Conservation (phyloP, 1,140 invertebrate genomes). For the Microplitis demolitor region DNA sequence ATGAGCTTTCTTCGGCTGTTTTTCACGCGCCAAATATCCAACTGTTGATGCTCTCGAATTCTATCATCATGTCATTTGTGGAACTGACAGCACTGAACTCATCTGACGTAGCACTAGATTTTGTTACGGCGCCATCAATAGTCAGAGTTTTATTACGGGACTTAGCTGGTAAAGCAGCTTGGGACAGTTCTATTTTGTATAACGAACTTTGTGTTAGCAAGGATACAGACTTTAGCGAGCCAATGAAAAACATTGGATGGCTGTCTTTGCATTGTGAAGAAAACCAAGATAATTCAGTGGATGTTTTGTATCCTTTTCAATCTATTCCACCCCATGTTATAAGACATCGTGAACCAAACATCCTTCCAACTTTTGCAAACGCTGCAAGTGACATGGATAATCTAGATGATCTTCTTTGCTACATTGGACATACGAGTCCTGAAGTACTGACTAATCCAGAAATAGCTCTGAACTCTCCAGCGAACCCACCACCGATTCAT, state of each 20-base stretch:
- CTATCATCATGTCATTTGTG: constrained; percentile 87
- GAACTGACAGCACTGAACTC: constrained; percentile 86
- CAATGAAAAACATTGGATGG: constrained; percentile 23
- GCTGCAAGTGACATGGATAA: constrained; percentile 89
- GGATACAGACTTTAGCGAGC: constrained; percentile 34
- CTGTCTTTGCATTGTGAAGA: constrained; percentile 41
- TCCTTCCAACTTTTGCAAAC: constrained; percentile 81
- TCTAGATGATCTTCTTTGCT: constrained; percentile 87
- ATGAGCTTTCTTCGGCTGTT: constrained; percentile 78
- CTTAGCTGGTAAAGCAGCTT: constrained; percentile 94
- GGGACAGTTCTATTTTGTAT: constrained; percentile 92
- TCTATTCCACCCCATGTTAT: constrained; percentile 68
- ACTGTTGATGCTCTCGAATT: constrained; percentile 84
- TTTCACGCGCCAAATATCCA: constrained; percentile 88
- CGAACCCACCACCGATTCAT: constrained; percentile 69
- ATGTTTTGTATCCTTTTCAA: constrained; percentile 20
- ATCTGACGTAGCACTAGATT: constrained; percentile 78
- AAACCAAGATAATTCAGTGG: neutral
- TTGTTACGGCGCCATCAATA: constrained; percentile 67
- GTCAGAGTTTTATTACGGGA: constrained; percentile 89
- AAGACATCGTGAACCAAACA: constrained; percentile 70
- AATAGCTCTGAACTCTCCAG: constrained; percentile 73
- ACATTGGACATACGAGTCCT: constrained; percentile 89
- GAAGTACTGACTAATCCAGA: constrained; percentile 81
- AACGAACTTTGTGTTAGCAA: constrained; percentile 64